Base-by-base conservation (phyloP, 2,797 vertebrate species). In the Cichlasoma orientale region DNA sequence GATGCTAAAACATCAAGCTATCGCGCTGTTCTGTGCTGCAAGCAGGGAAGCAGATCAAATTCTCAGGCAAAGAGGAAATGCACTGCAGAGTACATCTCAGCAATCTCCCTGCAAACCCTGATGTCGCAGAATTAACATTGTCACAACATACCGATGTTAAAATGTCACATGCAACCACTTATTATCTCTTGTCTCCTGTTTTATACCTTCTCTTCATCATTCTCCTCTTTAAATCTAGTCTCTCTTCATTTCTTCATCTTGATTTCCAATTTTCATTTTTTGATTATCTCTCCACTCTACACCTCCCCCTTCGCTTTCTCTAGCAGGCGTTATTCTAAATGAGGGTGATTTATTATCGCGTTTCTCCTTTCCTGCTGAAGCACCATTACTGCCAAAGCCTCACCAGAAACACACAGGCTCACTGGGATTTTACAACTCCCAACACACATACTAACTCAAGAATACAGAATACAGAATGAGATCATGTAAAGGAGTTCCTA, bases 311-410 rank as follows among this genome's bases (percentile, higher is more conserved):
- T 56, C 74, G 19, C 16, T 25, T 44, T 41, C 41, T 56, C 68
- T 84, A 89, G 74, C 71, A 53, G 56, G 78, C 75, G 73, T 79
- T 80, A 82, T 72, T 87, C 73, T 87, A 88, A 88, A 89, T 61
- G 23, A 82, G 61, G 78, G 72, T 90, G 90, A 93, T 93, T 94
- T 92, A 93, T 93, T 82, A 84, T 81, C 2, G 0, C 12, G 73
- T 88, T 89, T 91, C 83, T 89, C 81, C 83, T 86, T 86, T 88
- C 79, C 77, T 83, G 83, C 86, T 86, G 86, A 89, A 88, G 79
- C 73, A 71, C 69, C 85, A 87, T 89, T 86, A 82, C 75, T 87
- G 79, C 83, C 86, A 89, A 79, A 84, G 72, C 84, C 80, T 86
- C 47, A 29, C 76, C 70, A 72, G 68, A 82, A 82, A 79, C 81